Base-by-base conservation (phyloP, 2,113 vertebrate genomes). In the Dermatemys mawii region DNA sequence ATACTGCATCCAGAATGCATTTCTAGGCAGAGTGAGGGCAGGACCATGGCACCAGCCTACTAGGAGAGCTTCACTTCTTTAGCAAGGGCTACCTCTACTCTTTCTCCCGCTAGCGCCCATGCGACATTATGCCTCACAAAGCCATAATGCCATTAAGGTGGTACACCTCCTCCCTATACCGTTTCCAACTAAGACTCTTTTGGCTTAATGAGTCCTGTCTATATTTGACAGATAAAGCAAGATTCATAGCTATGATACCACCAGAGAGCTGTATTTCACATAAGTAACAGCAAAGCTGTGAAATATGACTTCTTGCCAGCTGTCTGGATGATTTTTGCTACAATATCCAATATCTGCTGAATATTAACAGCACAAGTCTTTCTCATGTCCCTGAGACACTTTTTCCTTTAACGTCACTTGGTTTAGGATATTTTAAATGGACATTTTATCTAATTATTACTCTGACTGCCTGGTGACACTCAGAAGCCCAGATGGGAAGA, bases 351-450 rank as follows among this genome's bases (percentile, higher is more conserved):
- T 21, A 49, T 55, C 21, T 44, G 22, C 8, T 75, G 60, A 91
- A 63, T n/a, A 50, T 55, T 83, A 38, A 41, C 5, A 60, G 27
- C 11, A 27, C 63, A 48, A 26, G 17, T 2, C 29, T 32, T 63
- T 11, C 21, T 76, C 76, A 54, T 0, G 0, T 67, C 54, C 54
- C 67, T 79, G 26, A 19, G 1, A 1, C 79, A 22, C 10, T 24
- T 85, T 93, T 90, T 83, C 21, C 26, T 91, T 83, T 46, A 79
- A 35, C 2, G 48, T 55, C 11, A 32, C 11, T 78, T 53, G n/a
- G 26, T 49, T 80, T 38, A 53, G 29, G n/a, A 26, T 26, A 81
- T 53, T 81, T 54, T 32, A 81, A 81, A 51, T 81, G n/a, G 32
- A 22, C 24, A 54, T 38, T 81, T 81, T 90, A 80, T 81, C n/a